phyloP scores from a whole-genome alignment of 2,113 vertebrate genomes.

The Burhinus bistriatus region DNA sequence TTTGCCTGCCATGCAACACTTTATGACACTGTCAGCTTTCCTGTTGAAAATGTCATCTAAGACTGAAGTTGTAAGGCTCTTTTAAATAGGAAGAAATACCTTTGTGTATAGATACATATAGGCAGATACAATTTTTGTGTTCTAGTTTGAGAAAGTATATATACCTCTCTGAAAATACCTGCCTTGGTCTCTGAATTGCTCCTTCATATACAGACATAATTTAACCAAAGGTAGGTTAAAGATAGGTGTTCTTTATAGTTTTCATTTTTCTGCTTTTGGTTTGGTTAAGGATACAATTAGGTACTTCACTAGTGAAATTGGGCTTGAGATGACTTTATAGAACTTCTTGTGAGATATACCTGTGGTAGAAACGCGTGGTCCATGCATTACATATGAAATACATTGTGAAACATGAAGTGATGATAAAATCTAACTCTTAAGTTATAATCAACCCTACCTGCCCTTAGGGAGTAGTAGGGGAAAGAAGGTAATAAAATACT shows the following conservation, averaged over 20 bases:
- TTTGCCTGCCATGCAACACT: neutral
- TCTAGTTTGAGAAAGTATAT: neutral
- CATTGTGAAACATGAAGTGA: neutral
- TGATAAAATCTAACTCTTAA: constrained; percentile 19
- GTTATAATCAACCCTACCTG: neutral
- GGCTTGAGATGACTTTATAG: neutral
- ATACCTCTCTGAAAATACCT: neutral
- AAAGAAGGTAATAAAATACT: neutral
- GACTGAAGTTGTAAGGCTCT: neutral
- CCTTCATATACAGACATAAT: neutral
- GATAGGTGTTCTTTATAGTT: neutral
- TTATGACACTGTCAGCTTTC: neutral
- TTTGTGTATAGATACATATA: neutral
- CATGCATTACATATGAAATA: neutral
- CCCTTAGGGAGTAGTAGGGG: neutral
- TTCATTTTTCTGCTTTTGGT: neutral
- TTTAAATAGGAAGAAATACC: neutral
- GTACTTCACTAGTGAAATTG: neutral
- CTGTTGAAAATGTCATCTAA: neutral
- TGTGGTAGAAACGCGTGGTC: neutral
- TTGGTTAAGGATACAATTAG: neutral
- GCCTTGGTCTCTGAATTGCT: neutral
- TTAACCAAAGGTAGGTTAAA: neutral
- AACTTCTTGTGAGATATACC: neutral
- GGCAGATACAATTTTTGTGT: neutral